phyloP scores from a whole-genome alignment of 1,140 invertebrate species.

The Caenorhabditis tropicalis region DNA sequence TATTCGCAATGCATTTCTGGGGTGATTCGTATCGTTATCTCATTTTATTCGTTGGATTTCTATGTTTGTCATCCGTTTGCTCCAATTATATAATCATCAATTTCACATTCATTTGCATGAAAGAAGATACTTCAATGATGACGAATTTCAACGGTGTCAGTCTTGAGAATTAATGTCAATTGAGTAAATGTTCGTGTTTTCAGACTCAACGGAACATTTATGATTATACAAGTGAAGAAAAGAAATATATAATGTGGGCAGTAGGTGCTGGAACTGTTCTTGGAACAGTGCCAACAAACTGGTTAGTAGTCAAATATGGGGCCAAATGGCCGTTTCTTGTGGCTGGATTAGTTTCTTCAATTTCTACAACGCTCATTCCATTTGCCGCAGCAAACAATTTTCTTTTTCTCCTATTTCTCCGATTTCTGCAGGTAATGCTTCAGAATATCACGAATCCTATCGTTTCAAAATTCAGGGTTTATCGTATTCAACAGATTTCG shows the following conservation, averaged over 20 bases:
- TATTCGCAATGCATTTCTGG: not conserved
- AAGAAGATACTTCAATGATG: not conserved
- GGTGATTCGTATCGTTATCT: not conserved
- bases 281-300: not conserved
- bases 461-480: constrained; percentile 29
- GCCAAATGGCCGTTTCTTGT: constrained; percentile 44
- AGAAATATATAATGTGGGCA: constrained; percentile 44
- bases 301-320: constrained; percentile 5
- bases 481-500: constrained; percentile 48
- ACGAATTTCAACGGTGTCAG: not conserved
- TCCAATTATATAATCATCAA: constrained; percentile 28
- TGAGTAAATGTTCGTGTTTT: not conserved
- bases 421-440: constrained; percentile 40
- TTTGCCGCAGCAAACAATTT: constrained; percentile 42
- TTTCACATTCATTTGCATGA: constrained; percentile 27
- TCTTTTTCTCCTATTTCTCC: not conserved
- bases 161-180: not conserved
- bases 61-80: not conserved
- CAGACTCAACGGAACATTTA: not conserved
- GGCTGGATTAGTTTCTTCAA: constrained; percentile 45
- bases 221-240: not conserved
- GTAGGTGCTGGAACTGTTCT: constrained; percentile 38
- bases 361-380: constrained; percentile 44
- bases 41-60: not conserved
- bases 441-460: not conserved